These are phyloP conservation scores for Aix galericulata DNA, from an alignment of 2,113 vertebrate species.

Conservation along the genomic window DNA sequence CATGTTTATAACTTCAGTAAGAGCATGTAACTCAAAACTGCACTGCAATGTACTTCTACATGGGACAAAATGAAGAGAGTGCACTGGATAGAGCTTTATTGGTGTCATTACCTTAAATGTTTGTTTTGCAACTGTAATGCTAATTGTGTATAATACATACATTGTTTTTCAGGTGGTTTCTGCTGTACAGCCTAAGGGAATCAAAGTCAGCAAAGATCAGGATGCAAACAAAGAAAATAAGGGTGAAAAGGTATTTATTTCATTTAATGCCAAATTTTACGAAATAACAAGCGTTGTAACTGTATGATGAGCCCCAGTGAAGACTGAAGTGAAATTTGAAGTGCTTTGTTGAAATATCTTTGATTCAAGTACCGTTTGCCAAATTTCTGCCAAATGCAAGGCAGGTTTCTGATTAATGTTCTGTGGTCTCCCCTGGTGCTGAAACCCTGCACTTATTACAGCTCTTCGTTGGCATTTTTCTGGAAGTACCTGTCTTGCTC, in stretches of 20 bases:
- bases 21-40: not conserved
- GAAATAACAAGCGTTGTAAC: not conserved
- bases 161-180: conserved; percentile 66
- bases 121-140: not conserved
- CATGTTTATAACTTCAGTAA: not conserved
- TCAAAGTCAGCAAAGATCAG: conserved; percentile 42
- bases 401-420: not conserved
- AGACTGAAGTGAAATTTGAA: conserved; percentile 23
- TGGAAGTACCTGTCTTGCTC: conserved; percentile 1
- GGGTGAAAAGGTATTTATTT: conserved; percentile 73
- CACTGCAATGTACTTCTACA: not conserved
- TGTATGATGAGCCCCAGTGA: not conserved
- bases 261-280: not conserved
- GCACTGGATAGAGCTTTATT: not conserved
- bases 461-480: conserved; percentile 10
- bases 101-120: not conserved
- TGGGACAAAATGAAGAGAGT: not conserved
- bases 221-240: conserved; percentile 43
- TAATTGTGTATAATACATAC: not conserved
- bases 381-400: conserved; percentile 10
- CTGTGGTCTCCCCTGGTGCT: conserved; percentile 33
- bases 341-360: conserved; percentile 37
- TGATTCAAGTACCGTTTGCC: conserved; percentile 11
- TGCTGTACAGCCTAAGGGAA: conserved; percentile 48
- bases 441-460: conserved; percentile 35